Conservation (phyloP, 2,797 vertebrate genomes). For the Merluccius polli region DNA sequence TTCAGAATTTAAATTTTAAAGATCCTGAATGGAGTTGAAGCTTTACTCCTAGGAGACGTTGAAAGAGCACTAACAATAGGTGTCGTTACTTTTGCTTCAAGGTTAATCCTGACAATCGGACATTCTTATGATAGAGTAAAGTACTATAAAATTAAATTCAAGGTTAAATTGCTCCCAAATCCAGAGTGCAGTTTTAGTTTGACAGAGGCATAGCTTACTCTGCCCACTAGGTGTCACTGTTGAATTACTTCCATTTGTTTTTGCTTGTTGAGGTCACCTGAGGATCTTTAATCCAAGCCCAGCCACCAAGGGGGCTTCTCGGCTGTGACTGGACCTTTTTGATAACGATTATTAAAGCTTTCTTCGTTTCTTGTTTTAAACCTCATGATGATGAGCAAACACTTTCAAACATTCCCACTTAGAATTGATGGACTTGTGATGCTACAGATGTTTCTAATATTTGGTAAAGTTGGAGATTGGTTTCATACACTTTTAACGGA, state of each 20-base stretch:
- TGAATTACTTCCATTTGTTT: constrained; percentile 11
- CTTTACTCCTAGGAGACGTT: constrained; percentile 28
- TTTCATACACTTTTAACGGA: constrained; percentile 21
- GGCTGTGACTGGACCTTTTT: constrained; percentile 7
- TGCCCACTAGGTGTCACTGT: constrained; percentile 44
- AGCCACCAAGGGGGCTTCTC: neutral
- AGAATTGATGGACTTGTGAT: constrained; percentile 31
- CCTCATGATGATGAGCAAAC: constrained; percentile 31
- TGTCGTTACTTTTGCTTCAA: constrained; percentile 41
- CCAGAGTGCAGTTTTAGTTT: neutral
- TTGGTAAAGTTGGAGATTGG: constrained; percentile 17
- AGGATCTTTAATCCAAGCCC: constrained; percentile 19
- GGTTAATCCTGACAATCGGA: constrained; percentile 56
- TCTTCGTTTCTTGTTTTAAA: constrained; percentile 22
- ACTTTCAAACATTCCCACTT: constrained; percentile 57
- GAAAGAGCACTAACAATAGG: constrained; percentile 50
- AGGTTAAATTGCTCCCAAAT: neutral
- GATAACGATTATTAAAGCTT: constrained; percentile 3
- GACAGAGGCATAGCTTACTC: neutral
- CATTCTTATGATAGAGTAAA: constrained; percentile 20
- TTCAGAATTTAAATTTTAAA: constrained; percentile 43
- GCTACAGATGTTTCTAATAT: neutral
- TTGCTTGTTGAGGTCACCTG: constrained; percentile 10
- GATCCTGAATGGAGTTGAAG: constrained; percentile 30
- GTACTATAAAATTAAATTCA: constrained; percentile 10